Conservation (phyloP, 2,113 vertebrate species). For the Aramus guarauna region DNA sequence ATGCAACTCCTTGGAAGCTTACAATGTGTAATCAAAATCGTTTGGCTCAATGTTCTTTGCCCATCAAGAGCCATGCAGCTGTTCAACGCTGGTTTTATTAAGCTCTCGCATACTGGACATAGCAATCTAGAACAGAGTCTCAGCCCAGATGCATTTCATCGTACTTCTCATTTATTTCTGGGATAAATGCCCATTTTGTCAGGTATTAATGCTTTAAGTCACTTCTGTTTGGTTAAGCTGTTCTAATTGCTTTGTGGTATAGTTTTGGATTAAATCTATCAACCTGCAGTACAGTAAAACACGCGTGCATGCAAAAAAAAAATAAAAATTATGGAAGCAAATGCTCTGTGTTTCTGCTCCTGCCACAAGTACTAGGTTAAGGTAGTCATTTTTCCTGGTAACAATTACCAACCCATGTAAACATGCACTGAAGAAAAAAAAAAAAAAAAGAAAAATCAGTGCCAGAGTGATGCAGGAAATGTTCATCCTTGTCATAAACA, state of each 20-base stretch:
- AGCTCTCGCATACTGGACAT: accelerated
- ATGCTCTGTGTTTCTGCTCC: neutral
- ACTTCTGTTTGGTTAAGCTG: neutral
- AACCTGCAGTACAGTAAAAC: neutral
- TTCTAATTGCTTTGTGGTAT: neutral
- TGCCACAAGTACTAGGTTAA: neutral
- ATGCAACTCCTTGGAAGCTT: neutral
- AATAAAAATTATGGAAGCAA: neutral
- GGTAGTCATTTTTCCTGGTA: neutral
- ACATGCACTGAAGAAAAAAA: neutral
- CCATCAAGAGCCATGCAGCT: neutral
- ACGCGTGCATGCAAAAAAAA: accelerated
- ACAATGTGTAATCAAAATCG: neutral
- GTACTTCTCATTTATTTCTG: neutral
- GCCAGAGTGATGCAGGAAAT: neutral
- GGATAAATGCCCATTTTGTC: neutral
- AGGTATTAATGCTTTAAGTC: neutral
- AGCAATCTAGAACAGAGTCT: neutral
- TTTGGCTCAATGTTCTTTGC: neutral
- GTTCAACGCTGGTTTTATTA: neutral
- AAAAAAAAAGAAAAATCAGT: no score
- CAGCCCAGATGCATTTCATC: neutral
- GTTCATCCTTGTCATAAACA: neutral
- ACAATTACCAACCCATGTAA: neutral
- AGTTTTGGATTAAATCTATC: neutral